Conservation (phyloP, 2,797 vertebrate genomes). For the Gymnoscopelus braueri region DNA sequence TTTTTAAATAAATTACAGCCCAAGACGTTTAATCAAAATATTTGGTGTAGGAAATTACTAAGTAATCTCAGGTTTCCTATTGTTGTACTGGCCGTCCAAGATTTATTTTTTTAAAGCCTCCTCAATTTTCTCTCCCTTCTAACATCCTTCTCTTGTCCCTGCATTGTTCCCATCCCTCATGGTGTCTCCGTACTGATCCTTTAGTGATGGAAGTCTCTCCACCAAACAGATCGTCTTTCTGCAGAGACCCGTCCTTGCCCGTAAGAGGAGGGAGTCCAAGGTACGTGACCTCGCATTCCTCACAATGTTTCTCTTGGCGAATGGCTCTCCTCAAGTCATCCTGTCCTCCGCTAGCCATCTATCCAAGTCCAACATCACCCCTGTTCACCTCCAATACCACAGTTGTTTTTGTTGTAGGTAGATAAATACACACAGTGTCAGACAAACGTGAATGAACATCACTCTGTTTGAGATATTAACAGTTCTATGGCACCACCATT, state of each 20-base stretch:
- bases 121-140: conserved; percentile 8
- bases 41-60: conserved; percentile 1
- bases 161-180: neutral
- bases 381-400: conserved; percentile 10
- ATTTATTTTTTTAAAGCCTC: neutral
- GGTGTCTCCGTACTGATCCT: conserved; percentile 49
- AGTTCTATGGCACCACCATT: conserved; percentile 31
- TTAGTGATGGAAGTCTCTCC: conserved; percentile 92
- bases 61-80: neutral
- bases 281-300: conserved; percentile 76
- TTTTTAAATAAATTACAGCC: conserved; percentile 5
- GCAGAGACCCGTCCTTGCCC: conserved; percentile 92
- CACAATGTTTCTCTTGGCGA: conserved; percentile 36
- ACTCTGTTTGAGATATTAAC: conserved; percentile 25
- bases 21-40: neutral
- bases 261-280: conserved; percentile 94
- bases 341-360: conserved; percentile 32
- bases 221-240: conserved; percentile 99
- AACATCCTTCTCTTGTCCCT: conserved; percentile 1
- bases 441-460: conserved; percentile 20
- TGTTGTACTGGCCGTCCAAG: neutral
- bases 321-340: conserved; percentile 31
- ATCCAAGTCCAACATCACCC: conserved; percentile 35
- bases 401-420: conserved; percentile 51
- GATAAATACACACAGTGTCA: conserved; percentile 26